Percentiles rank a stretch among this genome's conserved stretches.
Conservation (phyloP, 1,140 invertebrate genomes). For the Anadara kagoshimensis region DNA sequence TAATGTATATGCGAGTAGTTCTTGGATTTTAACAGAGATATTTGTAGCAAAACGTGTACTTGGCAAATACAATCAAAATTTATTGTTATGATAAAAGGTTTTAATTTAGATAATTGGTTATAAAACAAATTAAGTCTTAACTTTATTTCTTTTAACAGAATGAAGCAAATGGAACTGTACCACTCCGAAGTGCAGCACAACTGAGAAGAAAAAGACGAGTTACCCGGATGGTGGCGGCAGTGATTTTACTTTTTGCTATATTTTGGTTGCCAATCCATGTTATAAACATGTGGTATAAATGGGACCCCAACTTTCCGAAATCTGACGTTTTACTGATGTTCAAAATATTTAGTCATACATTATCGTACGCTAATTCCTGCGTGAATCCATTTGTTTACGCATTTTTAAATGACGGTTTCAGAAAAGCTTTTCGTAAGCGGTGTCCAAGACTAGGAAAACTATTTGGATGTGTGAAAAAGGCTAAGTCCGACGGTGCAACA, state of each 20-base stretch:
- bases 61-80: too few species aligned
- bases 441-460: slow-evolving; percentile 31
- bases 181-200: slow-evolving; percentile 31
- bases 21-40: too few species aligned
- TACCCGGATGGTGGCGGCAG: slow-evolving; percentile 93
- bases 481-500: slow-evolving; percentile 13
- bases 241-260: slow-evolving; percentile 93
- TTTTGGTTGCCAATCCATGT: slow-evolving; percentile 96
- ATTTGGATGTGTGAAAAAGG: slow-evolving; percentile 24
- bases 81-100: too few species aligned
- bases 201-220: slow-evolving; percentile 81
- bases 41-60: too few species aligned
- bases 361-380: slow-evolving; percentile 95
- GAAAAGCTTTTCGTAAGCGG: slow-evolving; percentile 80
- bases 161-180: slow-evolving; percentile 14
- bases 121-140: too few species aligned
- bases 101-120: too few species aligned
- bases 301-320: slow-evolving; percentile 72
- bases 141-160: slow-evolving; percentile 5
- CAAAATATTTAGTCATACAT: slow-evolving; percentile 89
- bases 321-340: slow-evolving; percentile 78
- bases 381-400: slow-evolving; percentile 96
- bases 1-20: too few species aligned
- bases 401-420: slow-evolving; percentile 89
- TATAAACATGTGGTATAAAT: slow-evolving; percentile 65